Evolutionary conservation across 2,797 vertebrate genomes (phyloP), one percentile per base, ranked within the genome.

Genomic region (Hippoglossus hippoglossus): DNA sequence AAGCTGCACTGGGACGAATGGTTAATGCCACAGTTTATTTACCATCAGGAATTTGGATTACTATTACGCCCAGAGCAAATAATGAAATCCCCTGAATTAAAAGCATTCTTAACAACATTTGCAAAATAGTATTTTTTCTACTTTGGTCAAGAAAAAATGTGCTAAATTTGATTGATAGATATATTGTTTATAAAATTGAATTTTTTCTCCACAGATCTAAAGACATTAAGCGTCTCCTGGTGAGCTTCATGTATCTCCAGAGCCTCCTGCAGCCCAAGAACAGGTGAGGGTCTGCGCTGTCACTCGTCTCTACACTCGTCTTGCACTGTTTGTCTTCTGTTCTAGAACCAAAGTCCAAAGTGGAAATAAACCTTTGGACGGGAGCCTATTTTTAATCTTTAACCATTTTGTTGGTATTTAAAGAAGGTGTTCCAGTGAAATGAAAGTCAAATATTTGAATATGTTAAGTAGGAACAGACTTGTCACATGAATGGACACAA

Each of bases 211-310:
- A 26, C 75, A 99, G 98, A 80, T 97, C 96, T 85, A 98, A 96
- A 92, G 98, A 99, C 89, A 97, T 99, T 28, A 99, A 99, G 87
- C 95, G 96, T 54, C 89, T 99, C 74, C 91, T 99, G 87, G 98
- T 99, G 92, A 98, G 96, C 93, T 99, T 99, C 87, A 97, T 99
- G 96, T 98, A 99, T 80, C 94, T 99, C 25, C 97, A 98, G 87
- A 99, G 97, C 73, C 95, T 98, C 36, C 89, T 99, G 80, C 98
- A 99, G 93, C 98, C 98, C 63, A 97, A 97, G 92, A 98, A 96
- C 95, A 98, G 96, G 98, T 98, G 62, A 79, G 19, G 22, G 21
- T 49, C 19, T 25, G 4, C 18, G 12, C 21, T 24, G 49, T 24
- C 49, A 11, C 49, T 21, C n/a, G 3, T 51, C 49, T 51, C n/a